Base-by-base conservation (phyloP, 2,888 invertebrate species). In the Xanthorhoe spadicearia region DNA sequence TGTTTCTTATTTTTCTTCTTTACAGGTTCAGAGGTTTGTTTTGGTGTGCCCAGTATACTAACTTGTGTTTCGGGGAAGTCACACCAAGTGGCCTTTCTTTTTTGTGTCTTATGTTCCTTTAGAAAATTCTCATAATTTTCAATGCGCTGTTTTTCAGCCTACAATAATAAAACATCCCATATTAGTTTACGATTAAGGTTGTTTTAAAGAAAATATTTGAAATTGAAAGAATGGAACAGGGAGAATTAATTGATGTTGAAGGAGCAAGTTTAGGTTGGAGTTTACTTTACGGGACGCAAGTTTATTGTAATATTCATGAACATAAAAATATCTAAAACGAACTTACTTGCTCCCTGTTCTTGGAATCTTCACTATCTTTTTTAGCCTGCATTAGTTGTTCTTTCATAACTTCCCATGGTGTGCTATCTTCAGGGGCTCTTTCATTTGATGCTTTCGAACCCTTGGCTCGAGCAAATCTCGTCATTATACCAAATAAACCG, bases 371-470 rank as follows among this genome's bases (percentile, higher is more conserved):
- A 53, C 79, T 86, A 58, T 94, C 90, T 64, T 91, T 88, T 77
- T 94, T 93, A 2, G 93, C 89, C 62, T 93, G 87, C 54, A 94
- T 73, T 17, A 95, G 82, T 74, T 96, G 95, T 70, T 94, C 92
- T 81, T 95, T 95, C 94, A 97, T 95, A 64, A 95, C 94, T 67
- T 93, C 92, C 96, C 97, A 97, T 80, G 96, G 94, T 48, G 96
- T 96, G 51, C 96, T 91, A 55, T 95, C 94, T 80, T 95, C 95
- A 0, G 95, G 95, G 13, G 94, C 78, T 72, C 94, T 94, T 81
- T 95, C 95, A 79, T 96, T 96, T 2, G 96, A 96, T 5, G 96
- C 88, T 85, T 96, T 96, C 0, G 96, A 96, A 43, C 96, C 96
- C 81, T 95, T 95, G 0, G 96, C 95, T 84, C 96, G 91, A 28